Percentiles rank a stretch among this genome's conserved stretches.
Evolutionary conservation across 1,140 invertebrate genomes (phyloP).

Genomic region (Formica exsecta): DNA sequence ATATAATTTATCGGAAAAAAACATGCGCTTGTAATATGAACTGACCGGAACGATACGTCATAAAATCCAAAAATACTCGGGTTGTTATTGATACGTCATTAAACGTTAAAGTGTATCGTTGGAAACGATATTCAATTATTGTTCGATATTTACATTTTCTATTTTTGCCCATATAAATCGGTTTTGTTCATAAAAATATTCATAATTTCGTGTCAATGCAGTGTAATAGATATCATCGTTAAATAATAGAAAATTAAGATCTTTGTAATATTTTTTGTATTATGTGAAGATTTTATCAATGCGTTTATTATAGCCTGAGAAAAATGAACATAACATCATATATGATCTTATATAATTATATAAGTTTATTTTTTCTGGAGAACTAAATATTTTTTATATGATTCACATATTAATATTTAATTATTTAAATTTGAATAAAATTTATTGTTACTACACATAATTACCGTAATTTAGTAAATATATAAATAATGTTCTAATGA

Average conservation of each 20-base stretch:
- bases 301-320: neutral
- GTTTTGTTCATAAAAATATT: conserved; percentile 24
- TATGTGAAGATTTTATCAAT: neutral
- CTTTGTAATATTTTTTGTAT: conserved; percentile 11
- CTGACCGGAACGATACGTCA: conserved; percentile 53
- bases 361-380: no score
- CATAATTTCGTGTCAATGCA: neutral
- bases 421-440: conserved; percentile 46
- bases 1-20: conserved; percentile 36
- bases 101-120: conserved; percentile 30
- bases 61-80: conserved; percentile 48
- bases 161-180: conserved; percentile 20
- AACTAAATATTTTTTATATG: neutral
- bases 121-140: conserved; percentile 48
- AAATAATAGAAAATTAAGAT: conserved; percentile 30
- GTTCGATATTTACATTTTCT: conserved; percentile 25
- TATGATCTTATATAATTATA: no score
- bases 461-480: neutral
- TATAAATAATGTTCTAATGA: conserved; percentile 2
- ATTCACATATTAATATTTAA: conserved; percentile 25
- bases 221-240: conserved; percentile 8
- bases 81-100: conserved; percentile 52
- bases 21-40: conserved; percentile 38
- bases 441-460: conserved; percentile 17
- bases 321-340: no score